Base-by-base conservation (phyloP, 2,888 invertebrate species). In the Luffia ferchaultella region DNA sequence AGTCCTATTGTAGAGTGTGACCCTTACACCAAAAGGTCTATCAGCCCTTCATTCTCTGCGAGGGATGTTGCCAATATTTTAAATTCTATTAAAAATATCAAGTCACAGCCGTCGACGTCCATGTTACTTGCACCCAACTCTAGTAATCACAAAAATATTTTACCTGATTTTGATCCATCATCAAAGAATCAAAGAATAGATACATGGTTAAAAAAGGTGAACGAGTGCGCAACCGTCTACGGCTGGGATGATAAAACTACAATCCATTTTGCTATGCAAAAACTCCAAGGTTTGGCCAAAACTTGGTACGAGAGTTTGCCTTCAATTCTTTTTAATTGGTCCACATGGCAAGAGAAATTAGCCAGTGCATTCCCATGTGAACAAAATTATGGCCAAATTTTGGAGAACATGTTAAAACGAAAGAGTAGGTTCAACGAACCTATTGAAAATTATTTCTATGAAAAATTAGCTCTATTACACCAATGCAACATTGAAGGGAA, bases 251-350 rank as follows among this genome's bases (percentile, higher is more conserved):
- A 57, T 7, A 46, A 47, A 19, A 51, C 50, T 1, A 52, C 18
- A 2, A 43, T 52, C n/a, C 53, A 54, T 48, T 58, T 56, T 51
- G 62, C 62, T 1, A 54, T 59, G 53, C 54, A 57, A 16, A 62
- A 60, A 56, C 53, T 61, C 9, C 30, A 50, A 16, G 61, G 61
- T 1, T 47, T 60, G 19, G 60, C 61, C 20, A 54, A 58, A 44
- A 52, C 16, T 2, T 60, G 57, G 60, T 58, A 55, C 42, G 53
- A 52, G n/a, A 51, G 54, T 43, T 41, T 57, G 9, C 51, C 51
- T 15, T 48, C 57, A 15, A 48, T 58, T 16, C 16, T 52, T 12
- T 52, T 43, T 18, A 45, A 52, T 17, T 59, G 59, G 59, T 51
- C 45, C 2, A 50, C 57, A 50, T 61, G 58, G 60, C 60, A 62